These are phyloP conservation scores for Tenebrio molitor DNA, from an alignment of 1,140 invertebrate genomes.

Conservation along the genomic window DNA sequence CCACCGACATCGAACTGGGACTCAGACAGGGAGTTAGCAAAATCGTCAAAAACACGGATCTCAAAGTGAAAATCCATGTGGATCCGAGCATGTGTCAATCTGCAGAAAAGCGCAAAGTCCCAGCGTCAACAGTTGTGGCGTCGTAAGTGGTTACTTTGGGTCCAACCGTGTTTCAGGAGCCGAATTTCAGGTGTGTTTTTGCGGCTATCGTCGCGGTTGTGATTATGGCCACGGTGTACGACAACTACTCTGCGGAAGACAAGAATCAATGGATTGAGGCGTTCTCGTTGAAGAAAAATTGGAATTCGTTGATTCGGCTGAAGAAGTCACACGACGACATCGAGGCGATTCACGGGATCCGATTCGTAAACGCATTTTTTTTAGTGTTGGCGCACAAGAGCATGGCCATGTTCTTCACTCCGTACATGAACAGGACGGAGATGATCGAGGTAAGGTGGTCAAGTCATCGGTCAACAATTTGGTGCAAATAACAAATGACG, in stretches of 20 bases:
- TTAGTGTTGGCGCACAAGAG: conserved; percentile 79
- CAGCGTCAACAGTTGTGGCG: conserved; percentile 67
- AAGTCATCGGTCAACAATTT: too few relatives aligned
- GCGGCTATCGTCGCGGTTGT: conserved; percentile 53
- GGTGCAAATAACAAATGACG: too few relatives aligned
- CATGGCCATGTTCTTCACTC: conserved; percentile 80
- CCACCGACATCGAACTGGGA: conserved; percentile 70
- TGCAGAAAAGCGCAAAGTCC: conserved; percentile 55
- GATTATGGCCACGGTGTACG: conserved; percentile 58
- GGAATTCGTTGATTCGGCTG: conserved; percentile 70
- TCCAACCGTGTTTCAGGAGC: too few relatives aligned
- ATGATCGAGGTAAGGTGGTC: conserved; percentile 77
- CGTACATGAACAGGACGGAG: conserved; percentile 77
- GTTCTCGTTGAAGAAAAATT: conserved; percentile 78
- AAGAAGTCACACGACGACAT: conserved; percentile 71
- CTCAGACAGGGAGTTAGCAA: conserved; percentile 59
- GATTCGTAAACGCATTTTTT: conserved; percentile 77
- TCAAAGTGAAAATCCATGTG: conserved; percentile 69
- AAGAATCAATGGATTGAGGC: conserved; percentile 68
- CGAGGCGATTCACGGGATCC: conserved; percentile 76
- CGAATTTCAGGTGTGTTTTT: conserved; percentile 61
- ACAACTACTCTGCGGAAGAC: conserved; percentile 52
- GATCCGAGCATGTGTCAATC: conserved; percentile 71
- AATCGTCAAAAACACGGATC: conserved; percentile 65
- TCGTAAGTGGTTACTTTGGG: conserved; percentile 62